Conservation (phyloP, 2,888 invertebrate species). For the Zhengitettix transpicula region DNA sequence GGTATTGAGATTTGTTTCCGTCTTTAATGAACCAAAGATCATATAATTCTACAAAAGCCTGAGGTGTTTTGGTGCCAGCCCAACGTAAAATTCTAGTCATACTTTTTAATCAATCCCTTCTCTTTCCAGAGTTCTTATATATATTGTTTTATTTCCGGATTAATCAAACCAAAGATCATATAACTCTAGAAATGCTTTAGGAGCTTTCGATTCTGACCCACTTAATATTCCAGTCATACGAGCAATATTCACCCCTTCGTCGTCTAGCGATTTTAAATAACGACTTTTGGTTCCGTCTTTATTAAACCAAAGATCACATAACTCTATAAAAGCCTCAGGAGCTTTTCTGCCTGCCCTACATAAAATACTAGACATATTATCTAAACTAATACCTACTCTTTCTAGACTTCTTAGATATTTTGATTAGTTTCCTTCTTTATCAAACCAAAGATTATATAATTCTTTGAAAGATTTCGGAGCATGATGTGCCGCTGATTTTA, state of each 20-base stretch:
- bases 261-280: not conserved
- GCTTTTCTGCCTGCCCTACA: not conserved
- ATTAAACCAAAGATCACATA: not conserved
- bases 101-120: no score
- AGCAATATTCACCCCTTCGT: not conserved
- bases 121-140: not conserved
- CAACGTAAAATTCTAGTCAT: no score
- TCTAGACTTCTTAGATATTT: not conserved
- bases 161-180: not conserved
- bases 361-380: not conserved
- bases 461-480: constrained; percentile 2
- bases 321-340: not conserved
- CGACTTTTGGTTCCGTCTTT: not conserved
- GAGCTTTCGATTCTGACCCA: not conserved
- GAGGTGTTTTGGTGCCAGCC: no score
- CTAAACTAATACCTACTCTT: not conserved
- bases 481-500: not conserved
- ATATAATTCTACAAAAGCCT: no score
- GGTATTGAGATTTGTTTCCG: no score
- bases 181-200: not conserved
- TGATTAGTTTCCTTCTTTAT: not conserved
- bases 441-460: constrained; percentile 14
- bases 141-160: not conserved
- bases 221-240: not conserved
- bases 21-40: no score